Percentiles rank a stretch among this genome's conserved stretches.
These are phyloP conservation scores for Leucophenga maculata DNA, from an alignment of 2,888 invertebrate genomes.

Conservation along the genomic window DNA sequence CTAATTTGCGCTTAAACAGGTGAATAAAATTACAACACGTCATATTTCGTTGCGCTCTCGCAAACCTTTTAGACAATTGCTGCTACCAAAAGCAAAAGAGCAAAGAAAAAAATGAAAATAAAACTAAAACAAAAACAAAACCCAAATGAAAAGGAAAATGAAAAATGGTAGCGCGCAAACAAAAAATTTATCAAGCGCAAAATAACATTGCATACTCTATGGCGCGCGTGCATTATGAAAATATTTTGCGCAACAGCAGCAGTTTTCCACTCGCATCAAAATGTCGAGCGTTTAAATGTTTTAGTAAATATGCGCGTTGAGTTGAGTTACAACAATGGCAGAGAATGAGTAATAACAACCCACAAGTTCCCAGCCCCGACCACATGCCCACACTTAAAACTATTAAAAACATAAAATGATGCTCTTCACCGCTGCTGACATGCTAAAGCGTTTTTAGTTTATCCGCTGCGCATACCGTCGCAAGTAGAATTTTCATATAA, in stretches of 20 bases:
- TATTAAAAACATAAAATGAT: conserved; percentile 54
- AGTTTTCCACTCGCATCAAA: neutral
- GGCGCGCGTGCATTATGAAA: conserved; percentile 57
- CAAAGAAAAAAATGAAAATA: neutral
- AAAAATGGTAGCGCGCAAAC: neutral
- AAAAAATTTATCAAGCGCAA: conserved; percentile 64
- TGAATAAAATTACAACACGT: conserved; percentile 10
- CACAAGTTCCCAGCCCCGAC: too few relatives aligned
- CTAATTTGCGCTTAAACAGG: conserved; percentile 11
- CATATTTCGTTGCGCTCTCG: neutral
- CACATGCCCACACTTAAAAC: conserved; percentile 39
- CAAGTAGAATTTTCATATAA: conserved; percentile 17
- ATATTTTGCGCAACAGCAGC: conserved; percentile 46
- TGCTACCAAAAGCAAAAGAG: conserved; percentile 7
- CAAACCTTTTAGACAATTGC: conserved; percentile 1
- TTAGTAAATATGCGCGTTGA: conserved; percentile 6
- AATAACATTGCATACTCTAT: conserved; percentile 65
- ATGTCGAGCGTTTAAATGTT: conserved; percentile 9
- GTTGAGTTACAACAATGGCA: neutral
- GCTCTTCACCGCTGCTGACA: conserved; percentile 43
- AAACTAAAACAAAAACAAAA: neutral
- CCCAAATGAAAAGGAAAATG: neutral
- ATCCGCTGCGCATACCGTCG: conserved; percentile 30
- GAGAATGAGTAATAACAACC: neutral
- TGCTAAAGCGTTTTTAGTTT: conserved; percentile 42